Evolutionary conservation across 1,140 invertebrate genomes (phyloP), one percentile per base, ranked within the genome.

Genomic region (Dolichoris vasculosae): DNA sequence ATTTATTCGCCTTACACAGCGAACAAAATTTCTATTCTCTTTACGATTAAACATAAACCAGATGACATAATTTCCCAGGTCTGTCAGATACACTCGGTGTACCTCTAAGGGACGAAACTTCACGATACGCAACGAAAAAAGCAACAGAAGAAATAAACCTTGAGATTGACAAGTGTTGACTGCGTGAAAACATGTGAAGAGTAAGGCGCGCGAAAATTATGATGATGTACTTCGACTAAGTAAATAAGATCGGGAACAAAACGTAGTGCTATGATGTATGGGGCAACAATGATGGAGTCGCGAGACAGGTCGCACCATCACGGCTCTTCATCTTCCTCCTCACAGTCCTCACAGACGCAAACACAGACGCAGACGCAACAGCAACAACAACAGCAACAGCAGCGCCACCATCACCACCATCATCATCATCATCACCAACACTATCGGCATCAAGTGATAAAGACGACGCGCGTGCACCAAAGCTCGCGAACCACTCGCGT

Each of bases 391-490:
- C 88, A 88, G 13, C 82, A 84, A 17, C 81, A 82, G 0, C 69
- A 73, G 1, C 81, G 55, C 3, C 81, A 84, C 86, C 79, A 85
- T 85, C 87, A 88, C 40, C 81, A 88, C 23, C 85, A 88, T 23
- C 88, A 87, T 48, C 85, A 88, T 1, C 84, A 88, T 73, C 90
- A 90, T 77, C 89, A 90, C 26, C 91, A 91, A 11, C 91, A 91
- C 23, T 91, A 92, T 46, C 92, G 92, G 85, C 92, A 93, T 43
- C 92, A 93, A 80, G 89, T 93, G 88, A 91, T 93, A 86, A 92
- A 90, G 87, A 93, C 92, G 11, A 93, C 93, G 17, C 89, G 89
- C 78, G 90, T 93, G 48, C 92, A 93, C 59, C 93, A 93, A 26
- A 91, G 89, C 63, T 92, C 91, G 15, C 88, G 89, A 59, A 82